Conservation (phyloP, 1,140 invertebrate species). For the Drosophila pruinosa region DNA sequence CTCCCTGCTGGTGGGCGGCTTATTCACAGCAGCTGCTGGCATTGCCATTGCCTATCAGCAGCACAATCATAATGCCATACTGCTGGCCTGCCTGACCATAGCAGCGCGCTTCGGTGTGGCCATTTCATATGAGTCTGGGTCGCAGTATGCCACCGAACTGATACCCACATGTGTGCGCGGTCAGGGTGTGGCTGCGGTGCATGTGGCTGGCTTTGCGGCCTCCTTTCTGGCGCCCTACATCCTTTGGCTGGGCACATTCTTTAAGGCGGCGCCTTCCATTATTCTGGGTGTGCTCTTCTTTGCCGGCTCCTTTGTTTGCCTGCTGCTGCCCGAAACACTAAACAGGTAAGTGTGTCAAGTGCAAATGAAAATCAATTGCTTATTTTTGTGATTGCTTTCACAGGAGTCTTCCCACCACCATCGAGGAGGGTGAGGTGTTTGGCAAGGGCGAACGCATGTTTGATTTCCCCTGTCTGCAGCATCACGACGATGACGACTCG, state of each 20-base stretch:
- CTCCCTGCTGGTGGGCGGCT: conserved; percentile 84
- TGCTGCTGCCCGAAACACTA: conserved; percentile 86
- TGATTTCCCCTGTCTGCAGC: conserved; percentile 84
- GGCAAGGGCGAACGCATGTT: conserved; percentile 85
- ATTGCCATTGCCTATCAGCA: conserved; percentile 80
- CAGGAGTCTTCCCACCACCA: conserved; percentile 85
- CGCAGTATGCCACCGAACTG: conserved; percentile 87
- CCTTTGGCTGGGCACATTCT: conserved; percentile 83
- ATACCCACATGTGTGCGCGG: conserved; percentile 87
- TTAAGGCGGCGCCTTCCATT: conserved; percentile 84
- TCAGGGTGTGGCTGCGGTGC: conserved; percentile 85
- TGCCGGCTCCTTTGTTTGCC: conserved; percentile 84
- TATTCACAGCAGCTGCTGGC: conserved; percentile 83
- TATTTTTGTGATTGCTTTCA: not conserved
- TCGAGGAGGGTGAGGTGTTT: conserved; percentile 86
- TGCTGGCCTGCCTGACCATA: conserved; percentile 84
- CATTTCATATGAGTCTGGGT: conserved; percentile 86
- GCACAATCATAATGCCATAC: conserved; percentile 77
- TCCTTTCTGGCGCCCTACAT: conserved; percentile 85
- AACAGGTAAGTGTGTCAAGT: conserved; percentile 72
- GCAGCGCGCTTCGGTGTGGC: conserved; percentile 86
- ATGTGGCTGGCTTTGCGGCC: conserved; percentile 85
- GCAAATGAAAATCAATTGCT: not conserved
- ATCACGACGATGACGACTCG: conserved; percentile 54
- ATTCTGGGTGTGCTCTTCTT: conserved; percentile 85